A percentile compares a stretch with the other conserved stretches of the same genome.
Conservation (phyloP, 2,888 invertebrate genomes). For the Oscheius sp. region DNA sequence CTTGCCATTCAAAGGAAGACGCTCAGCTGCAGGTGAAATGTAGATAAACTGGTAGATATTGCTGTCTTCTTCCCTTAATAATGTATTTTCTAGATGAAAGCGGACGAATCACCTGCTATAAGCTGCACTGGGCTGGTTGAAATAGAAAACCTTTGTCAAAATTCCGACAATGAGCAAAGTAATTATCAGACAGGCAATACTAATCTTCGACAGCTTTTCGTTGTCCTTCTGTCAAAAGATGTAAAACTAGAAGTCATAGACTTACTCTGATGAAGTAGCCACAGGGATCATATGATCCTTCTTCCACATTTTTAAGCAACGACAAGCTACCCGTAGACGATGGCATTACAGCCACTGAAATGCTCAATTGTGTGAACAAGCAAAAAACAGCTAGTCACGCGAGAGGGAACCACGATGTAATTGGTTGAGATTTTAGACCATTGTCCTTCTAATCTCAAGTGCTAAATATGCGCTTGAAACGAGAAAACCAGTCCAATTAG, state of each 20-base stretch:
- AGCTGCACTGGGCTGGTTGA: constrained; percentile 22
- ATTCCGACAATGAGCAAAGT: constrained; percentile 8
- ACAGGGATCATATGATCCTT: constrained; percentile 9
- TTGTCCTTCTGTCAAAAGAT: constrained; percentile 1
- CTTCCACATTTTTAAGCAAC: constrained; percentile 16
- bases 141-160: constrained; percentile 3
- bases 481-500: constrained; percentile 27
- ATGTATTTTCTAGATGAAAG: too few species aligned
- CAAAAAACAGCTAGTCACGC: too few species aligned
- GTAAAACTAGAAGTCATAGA: not conserved
- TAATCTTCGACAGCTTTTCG: not conserved
- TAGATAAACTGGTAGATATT: constrained; percentile 24
- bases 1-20: constrained; percentile 31
- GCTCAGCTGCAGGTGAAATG: constrained; percentile 18
- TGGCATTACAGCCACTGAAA: constrained; percentile 5
- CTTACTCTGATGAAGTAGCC: constrained; percentile 1
- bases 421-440: not conserved
- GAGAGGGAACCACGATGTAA: too few species aligned
- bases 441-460: not conserved
- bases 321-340: constrained; percentile 31
- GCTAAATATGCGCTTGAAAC: not conserved
- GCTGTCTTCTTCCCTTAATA: constrained; percentile 29
- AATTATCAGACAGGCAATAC: not conserved
- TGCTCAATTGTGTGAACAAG: too few species aligned
- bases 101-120: constrained; percentile 16